Conservation (phyloP, 2,888 invertebrate genomes). For the Lottia gigantea region DNA sequence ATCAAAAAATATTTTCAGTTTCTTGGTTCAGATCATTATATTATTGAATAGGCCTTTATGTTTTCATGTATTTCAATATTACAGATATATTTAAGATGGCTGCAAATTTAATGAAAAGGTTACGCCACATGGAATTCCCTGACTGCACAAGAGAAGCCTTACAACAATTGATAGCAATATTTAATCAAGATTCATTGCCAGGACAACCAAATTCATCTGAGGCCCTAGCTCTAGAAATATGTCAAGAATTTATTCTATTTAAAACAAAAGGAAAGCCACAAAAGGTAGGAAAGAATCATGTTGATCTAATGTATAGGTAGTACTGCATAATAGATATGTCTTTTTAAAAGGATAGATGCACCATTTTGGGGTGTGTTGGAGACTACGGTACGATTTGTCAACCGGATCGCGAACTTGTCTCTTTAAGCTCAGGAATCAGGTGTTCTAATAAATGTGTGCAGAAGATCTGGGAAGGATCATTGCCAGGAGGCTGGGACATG, state of each 20-base stretch:
- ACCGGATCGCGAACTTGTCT: too few species aligned
- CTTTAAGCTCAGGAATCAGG: too few species aligned
- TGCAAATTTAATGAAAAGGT: conserved; percentile 28
- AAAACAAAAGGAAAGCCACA: conserved; percentile 33
- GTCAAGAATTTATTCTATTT: conserved; percentile 53
- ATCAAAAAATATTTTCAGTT: too few species aligned
- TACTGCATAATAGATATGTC: too few species aligned
- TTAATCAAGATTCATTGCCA: conserved; percentile 43
- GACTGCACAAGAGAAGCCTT: conserved; percentile 55
- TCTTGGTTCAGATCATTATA: too few species aligned
- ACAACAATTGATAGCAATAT: conserved; percentile 42
- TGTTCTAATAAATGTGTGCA: too few species aligned
- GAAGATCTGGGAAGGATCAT: too few species aligned
- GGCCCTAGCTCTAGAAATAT: conserved; percentile 48
- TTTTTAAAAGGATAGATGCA: not conserved
- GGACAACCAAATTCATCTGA: conserved; percentile 47
- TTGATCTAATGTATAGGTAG: too few species aligned
- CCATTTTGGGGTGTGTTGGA: too few species aligned
- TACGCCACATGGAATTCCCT: conserved; percentile 53
- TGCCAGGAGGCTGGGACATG: too few species aligned
- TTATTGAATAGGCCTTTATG: too few species aligned
- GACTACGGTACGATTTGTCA: too few species aligned
- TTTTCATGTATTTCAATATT: not conserved
- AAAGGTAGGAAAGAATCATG: conserved; percentile 30
- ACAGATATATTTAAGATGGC: conserved; percentile 14